Evolutionary conservation across 2,797 vertebrate genomes (phyloP), one percentile per base, ranked within the genome.

Genomic region (Limosa lapponica): DNA sequence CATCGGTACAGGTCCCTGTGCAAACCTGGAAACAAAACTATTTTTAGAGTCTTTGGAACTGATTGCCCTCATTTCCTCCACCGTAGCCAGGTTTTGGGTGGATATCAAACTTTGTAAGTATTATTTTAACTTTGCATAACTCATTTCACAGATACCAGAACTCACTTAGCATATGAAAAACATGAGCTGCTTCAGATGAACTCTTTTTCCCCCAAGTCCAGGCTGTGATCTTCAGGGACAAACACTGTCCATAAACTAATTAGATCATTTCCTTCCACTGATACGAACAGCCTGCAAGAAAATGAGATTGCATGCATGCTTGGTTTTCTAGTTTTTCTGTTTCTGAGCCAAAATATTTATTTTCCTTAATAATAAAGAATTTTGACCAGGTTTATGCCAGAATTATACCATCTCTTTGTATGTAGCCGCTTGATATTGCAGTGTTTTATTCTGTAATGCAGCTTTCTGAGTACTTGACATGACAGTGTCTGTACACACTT

Each of bases 211-310:
- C 20, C 48, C 48, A 79, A 19, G 36, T 78, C 39, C 46, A 83
- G 28, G 18, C 74, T 81, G 37, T 61, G 65, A 70, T 94, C 94
- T 89, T 88, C 52, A 62, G 95, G 79, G 84, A 91, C 62, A 70
- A 78, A 87, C 27, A 32, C 23, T 67, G 51, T 70, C 89, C 85
- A 90, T 79, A 84, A 87, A 73, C 41, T 92, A 96, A 88, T 95
- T 79, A 82, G 55, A 96, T 93, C 51, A 93, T 82, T 95, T 96
- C 85, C 62, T 93, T 95, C 70, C 62, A 78, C 49, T 82, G 87
- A 87, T 80, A 89, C 0, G 0, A 95, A 89, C 27, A 84, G 70
- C 62, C 87, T 90, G 70, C 10, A 84, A 94, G 70, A 95, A 93
- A 93, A 91, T 51, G 49, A 93, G 52, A 66, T 58, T 84, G 77